Base-by-base conservation (phyloP, 1,140 invertebrate species). In the Ceratoteleas bidentatus region DNA sequence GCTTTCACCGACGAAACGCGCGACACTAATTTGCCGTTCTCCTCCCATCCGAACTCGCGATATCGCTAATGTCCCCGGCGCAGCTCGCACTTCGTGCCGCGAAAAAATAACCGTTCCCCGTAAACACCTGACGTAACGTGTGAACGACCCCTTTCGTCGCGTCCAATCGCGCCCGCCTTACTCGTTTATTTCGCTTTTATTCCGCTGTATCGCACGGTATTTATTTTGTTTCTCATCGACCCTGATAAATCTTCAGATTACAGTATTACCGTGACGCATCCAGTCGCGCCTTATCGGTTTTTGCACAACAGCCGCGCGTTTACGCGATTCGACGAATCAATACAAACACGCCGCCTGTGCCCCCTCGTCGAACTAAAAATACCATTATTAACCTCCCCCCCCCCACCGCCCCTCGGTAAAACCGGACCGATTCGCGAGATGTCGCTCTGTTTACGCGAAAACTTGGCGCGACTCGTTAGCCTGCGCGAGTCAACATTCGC, bases 241-340 rank as follows among this genome's bases (percentile, higher is more conserved):
- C 65, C 81, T 83, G 81, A 83, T 83, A 83, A 83, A 83, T 83
- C 81, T 83, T 83, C 81, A 83, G 81, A 83, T 83, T 83, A 83
- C 74, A 79, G 75, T 79, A 83, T 83, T 83, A 83, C 33, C 79
- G 66, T 83, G 75, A 80, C 72, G 73, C 81, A 79, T 83, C 68
- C 66, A 80, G 65, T 83, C 76, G 81, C 75, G 64, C 81, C 75
- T 83, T 83, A 83, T 80, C 81, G 76, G 73, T 84, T 84, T 83
- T 83, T 79, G 75, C 75, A 84, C 81, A 72, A 70, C 64, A 75
- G 58, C 47, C 69, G 54, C 58, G 60, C 61, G 52, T 70, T 64
- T 72, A 62, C 66, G 73, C 73, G 61, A 72, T 76, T 76, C 52
- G 66, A 83, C 75, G 72, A 79, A 83, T 83, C 81, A 72, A 83